Percentiles rank a stretch among this genome's conserved stretches.
Evolutionary conservation across 1,140 invertebrate species (phyloP).

Genomic region (Gryon sp.): DNA sequence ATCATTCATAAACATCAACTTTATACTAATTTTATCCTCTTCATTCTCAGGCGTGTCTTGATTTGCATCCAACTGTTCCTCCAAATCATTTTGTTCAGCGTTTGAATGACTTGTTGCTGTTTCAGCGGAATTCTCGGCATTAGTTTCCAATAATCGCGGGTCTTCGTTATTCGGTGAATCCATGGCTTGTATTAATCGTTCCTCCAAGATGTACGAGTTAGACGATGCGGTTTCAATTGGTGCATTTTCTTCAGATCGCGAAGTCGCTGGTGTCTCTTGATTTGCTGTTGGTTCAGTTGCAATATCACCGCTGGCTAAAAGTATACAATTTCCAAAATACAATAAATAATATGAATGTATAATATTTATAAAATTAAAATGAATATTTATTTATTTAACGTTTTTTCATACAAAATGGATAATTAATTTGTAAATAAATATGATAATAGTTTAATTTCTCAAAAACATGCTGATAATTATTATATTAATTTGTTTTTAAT

Average conservation of each 20-base stretch:
- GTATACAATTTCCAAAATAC: too few relatives aligned
- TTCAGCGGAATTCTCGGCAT: conserved; percentile 36
- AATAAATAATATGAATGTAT: too few relatives aligned
- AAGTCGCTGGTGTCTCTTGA: conserved; percentile 47
- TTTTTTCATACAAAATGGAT: too few relatives aligned
- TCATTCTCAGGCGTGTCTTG: conserved; percentile 44
- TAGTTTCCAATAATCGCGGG: conserved; percentile 52
- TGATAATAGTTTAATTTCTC: too few relatives aligned
- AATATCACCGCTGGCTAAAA: conserved; percentile 25
- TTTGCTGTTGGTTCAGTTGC: conserved; percentile 11
- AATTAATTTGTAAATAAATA: background rate
- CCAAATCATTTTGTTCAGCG: conserved; percentile 8
- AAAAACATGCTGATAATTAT: too few relatives aligned
- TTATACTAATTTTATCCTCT: conserved; percentile 84
- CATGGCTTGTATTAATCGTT: conserved; percentile 76
- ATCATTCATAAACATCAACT: conserved; percentile 93
- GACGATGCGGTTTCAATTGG: conserved; percentile 14
- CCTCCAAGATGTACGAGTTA: conserved; percentile 59
- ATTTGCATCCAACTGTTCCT: conserved; percentile 30
- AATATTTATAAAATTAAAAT: too few relatives aligned
- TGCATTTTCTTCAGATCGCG: conserved; percentile 13
- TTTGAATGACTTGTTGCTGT: conserved; percentile 20
- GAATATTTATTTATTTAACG: too few relatives aligned
- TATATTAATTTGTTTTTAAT: too few relatives aligned
- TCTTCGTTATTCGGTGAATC: conserved; percentile 72